These are phyloP conservation scores for Volucella inanis DNA, from an alignment of 2,888 invertebrate species.

Conservation along the genomic window DNA sequence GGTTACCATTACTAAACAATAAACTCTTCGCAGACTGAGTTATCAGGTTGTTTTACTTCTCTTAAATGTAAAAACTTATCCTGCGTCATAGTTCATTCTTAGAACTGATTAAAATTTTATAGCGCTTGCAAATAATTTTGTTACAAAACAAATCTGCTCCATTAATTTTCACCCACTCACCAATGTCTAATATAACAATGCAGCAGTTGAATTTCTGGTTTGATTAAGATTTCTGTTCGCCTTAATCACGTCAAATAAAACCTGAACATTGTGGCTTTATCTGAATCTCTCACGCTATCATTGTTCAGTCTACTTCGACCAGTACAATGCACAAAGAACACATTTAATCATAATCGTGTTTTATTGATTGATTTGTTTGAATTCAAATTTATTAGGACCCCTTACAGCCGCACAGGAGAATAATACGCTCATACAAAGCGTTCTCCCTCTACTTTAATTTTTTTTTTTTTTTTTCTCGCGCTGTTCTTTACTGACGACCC, in stretches of 20 bases:
- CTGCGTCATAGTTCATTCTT: not conserved
- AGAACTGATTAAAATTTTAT: slow-evolving; percentile 21
- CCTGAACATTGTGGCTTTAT: slow-evolving; percentile 39
- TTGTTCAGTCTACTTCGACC: slow-evolving; percentile 5
- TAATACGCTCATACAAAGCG: slow-evolving; percentile 13
- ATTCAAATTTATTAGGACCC: slow-evolving; percentile 39
- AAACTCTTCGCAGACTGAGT: too few species aligned
- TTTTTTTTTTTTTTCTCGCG: too few species aligned
- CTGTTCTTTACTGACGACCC: slow-evolving; percentile 19
- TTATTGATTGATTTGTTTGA: slow-evolving; percentile 58
- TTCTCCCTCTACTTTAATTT: not conserved
- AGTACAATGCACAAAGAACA: slow-evolving; percentile 22
- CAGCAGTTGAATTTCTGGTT: slow-evolving; percentile 32
- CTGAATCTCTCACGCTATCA: slow-evolving; percentile 20
- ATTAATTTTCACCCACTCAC: slow-evolving; percentile 32
- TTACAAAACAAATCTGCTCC: not conserved
- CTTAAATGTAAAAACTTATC: too few species aligned
- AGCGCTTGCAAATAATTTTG: slow-evolving; percentile 2
- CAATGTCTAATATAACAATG: not conserved
- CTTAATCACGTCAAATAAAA: slow-evolving; percentile 8
- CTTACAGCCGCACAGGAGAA: not conserved
- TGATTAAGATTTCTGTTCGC: slow-evolving; percentile 2
- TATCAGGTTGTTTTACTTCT: too few species aligned
- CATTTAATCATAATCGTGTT: slow-evolving; percentile 60
- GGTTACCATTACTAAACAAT: not conserved